Conservation (phyloP, 2,113 vertebrate genomes). For the Danio rerio region GRCz12tu NC_133176.1:53139501-53140000, state of each 20-base stretch:
- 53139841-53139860: too few species aligned
- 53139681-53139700: constrained; percentile 74
- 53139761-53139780: constrained; percentile 59
- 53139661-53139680: constrained; percentile 76
- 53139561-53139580: constrained; percentile 28
- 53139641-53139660: constrained; percentile 81
- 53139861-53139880: too few species aligned
- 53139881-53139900: too few species aligned
- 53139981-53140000: too few species aligned
- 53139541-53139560: constrained; percentile 21
- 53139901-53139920: too few species aligned
- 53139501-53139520: neutral
- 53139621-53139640: constrained; percentile 56
- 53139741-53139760: constrained; percentile 63
- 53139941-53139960: too few species aligned
- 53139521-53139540: constrained; percentile 26
- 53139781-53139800: constrained; percentile 72
- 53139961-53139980: too few species aligned
- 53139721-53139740: constrained; percentile 73
- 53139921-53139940: too few species aligned
- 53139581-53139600: constrained; percentile 34
- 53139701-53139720: constrained; percentile 79
- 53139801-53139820: constrained; percentile 23
- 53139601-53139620: constrained; percentile 43
- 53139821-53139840: too few species aligned